These are phyloP conservation scores for Sinocyclocheilus maitianheensis DNA, from an alignment of 2,113 vertebrate genomes.

Conservation along the genomic window DNA sequence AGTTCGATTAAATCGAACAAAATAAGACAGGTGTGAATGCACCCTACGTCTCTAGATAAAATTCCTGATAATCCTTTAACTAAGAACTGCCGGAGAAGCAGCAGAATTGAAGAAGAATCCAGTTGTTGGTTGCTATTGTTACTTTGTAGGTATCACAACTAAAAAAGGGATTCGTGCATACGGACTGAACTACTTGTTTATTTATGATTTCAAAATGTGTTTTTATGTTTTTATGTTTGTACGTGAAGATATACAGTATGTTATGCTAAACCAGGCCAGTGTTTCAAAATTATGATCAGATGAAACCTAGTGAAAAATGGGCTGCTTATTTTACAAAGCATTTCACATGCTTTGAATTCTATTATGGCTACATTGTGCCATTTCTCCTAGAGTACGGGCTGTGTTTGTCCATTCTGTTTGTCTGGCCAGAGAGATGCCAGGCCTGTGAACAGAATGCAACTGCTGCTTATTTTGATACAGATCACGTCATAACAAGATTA, in stretches of 20 bases:
- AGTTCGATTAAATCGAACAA: too few relatives aligned
- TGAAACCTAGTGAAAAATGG: slow-evolving; percentile 29
- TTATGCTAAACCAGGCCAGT: slow-evolving; percentile 54
- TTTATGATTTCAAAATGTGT: too few relatives aligned
- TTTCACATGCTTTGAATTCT: slow-evolving; percentile 45
- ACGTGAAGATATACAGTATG: not conserved
- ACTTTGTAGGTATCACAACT: too few relatives aligned
- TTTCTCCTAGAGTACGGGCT: slow-evolving; percentile 10
- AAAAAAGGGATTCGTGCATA: too few relatives aligned
- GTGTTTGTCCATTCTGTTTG: slow-evolving; percentile 36
- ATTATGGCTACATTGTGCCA: slow-evolving; percentile 29
- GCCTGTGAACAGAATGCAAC: slow-evolving; percentile 49
- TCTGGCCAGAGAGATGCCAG: slow-evolving; percentile 15
- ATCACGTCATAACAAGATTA: slow-evolving; percentile 52
- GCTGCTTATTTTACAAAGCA: slow-evolving; percentile 15
- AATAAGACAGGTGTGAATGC: too few relatives aligned
- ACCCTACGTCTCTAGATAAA: too few relatives aligned
- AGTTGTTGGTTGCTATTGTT: too few relatives aligned
- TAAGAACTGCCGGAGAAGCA: too few relatives aligned
- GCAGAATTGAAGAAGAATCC: too few relatives aligned
- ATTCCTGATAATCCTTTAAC: too few relatives aligned
- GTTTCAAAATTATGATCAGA: slow-evolving; percentile 58
- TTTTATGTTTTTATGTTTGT: not conserved
- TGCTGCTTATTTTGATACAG: slow-evolving; percentile 40
- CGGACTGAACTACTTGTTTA: too few relatives aligned